Base-by-base conservation (phyloP, 1,140 invertebrate species). In the Aphaenogaster floridana region DNA sequence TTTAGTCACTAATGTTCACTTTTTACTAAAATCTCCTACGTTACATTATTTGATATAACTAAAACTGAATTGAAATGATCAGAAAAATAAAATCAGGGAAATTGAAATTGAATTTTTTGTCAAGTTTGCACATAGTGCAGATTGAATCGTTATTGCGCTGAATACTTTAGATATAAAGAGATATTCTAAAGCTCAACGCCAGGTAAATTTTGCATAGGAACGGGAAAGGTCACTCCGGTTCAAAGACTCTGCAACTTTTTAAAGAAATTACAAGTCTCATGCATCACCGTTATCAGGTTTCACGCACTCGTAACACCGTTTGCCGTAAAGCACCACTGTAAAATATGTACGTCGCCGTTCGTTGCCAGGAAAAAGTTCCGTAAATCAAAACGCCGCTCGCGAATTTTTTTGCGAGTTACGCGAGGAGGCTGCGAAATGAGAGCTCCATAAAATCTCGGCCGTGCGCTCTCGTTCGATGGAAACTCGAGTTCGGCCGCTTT, bases 311-410 rank as follows among this genome's bases (percentile, higher is more conserved):
- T 84, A 84, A 84, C 80, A 61, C 54, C 69, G 80, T 36, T 74
- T 68, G 69, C 69, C 69, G 80, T 76, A 63, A 84, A 84, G 59
- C 69, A 63, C 13, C 54, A 34, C 54, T 21, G 69, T 84, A 84
- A 84, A 84, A 84, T 84, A 84, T 84, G 69, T 50, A 84, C 69
- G 69, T 83, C 68, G 68, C 72, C 86, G 71, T 88, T 88, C 71
- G 61, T 76, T 57, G 42, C 61, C n/a, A 28, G 69, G n/a, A 85
- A 72, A 87, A 66, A 59, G 61, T 77, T 68, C 71, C 71, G 81
- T 87, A 85, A 87, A 85, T 87, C 86, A 76, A 69, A 61, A 61
- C 66, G 45, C 48, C 9, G 36, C 68, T 71, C 21, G 68, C 80
- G 54, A 84, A 84, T 84, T 84, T 76, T 76, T 76, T 76, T 61